Evolutionary conservation across 2,797 vertebrate species (phyloP).

Genomic region (Oryzias sinensis): DNA sequence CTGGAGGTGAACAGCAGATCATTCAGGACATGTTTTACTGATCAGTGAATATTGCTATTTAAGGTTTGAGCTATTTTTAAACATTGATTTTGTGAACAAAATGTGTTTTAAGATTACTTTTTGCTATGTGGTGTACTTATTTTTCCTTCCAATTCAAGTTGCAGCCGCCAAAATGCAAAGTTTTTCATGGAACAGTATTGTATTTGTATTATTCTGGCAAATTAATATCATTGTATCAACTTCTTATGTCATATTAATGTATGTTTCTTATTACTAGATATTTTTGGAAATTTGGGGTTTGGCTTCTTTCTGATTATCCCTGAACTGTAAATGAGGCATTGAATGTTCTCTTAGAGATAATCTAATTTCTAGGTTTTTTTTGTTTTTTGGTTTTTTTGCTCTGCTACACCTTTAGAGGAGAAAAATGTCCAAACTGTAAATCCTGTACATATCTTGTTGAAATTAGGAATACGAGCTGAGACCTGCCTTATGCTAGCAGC

Average conservation of each 20-base stretch:
- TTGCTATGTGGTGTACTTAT: conserved; percentile 37
- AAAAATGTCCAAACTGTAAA: conserved; percentile 79
- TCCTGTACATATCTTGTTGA: conserved; percentile 82
- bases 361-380: too few species aligned
- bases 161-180: conserved; percentile 58
- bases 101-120: conserved; percentile 63
- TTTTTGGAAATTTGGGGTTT: conserved; percentile 62
- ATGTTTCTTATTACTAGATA: conserved; percentile 52
- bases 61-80: conserved; percentile 60
- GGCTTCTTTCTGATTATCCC: conserved; percentile 62
- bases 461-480: conserved; percentile 75
- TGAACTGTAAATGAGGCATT: conserved; percentile 68
- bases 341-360: conserved; percentile 66
- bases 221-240: conserved; percentile 59
- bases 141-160: conserved; percentile 48
- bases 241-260: conserved; percentile 57
- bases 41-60: conserved; percentile 63
- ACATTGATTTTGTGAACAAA: conserved; percentile 63
- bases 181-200: conserved; percentile 71
- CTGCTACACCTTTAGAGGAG: conserved; percentile 54
- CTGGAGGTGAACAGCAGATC: conserved; percentile 52
- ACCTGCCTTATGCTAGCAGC: conserved; percentile 82
- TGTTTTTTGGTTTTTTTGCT: conserved; percentile 42
- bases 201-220: conserved; percentile 63
- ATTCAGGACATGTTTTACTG: conserved; percentile 63